Conservation (phyloP, 1,140 invertebrate genomes). For the Propsilocerus akamusi region DNA sequence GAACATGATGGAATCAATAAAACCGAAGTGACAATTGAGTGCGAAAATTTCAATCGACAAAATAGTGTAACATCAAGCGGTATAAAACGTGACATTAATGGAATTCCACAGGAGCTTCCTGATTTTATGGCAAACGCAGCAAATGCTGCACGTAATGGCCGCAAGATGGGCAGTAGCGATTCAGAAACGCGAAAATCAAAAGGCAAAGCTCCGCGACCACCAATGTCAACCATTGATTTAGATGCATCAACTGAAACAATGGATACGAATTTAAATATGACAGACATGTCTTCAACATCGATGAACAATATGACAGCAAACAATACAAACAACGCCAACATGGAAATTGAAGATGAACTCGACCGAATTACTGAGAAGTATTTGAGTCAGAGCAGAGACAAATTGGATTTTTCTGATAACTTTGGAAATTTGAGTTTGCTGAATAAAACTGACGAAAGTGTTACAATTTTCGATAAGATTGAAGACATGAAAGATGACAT, state of each 20-base stretch:
- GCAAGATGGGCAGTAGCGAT: constrained; percentile 27
- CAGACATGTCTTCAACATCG: constrained; percentile 7
- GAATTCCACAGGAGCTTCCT: constrained; percentile 38
- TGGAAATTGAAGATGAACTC: constrained; percentile 9
- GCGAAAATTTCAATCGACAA: constrained; percentile 6
- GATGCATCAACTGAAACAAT: constrained; percentile 7
- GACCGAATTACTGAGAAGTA: background rate
- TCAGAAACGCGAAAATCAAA: constrained; percentile 40
- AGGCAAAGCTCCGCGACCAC: constrained; percentile 51
- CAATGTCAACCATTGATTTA: constrained; percentile 24
- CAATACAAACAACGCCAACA: constrained; percentile 9
- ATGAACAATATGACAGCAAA: constrained; percentile 6
- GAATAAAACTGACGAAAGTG: constrained; percentile 6
- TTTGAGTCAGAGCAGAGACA: constrained; percentile 3
- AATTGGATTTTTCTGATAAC: constrained; percentile 12
- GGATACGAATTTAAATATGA: constrained; percentile 7
- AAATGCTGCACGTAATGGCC: constrained; percentile 41
- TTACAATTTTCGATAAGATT: background rate
- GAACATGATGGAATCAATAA: constrained; percentile 19
- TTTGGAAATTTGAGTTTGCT: constrained; percentile 5
- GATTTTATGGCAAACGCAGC: constrained; percentile 50
- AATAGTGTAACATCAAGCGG: constrained; percentile 27
- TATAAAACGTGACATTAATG: constrained; percentile 34
- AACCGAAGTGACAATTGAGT: background rate
- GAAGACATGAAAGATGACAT: constrained; percentile 5